These are phyloP conservation scores for Fissipunctia ypsillon DNA, from an alignment of 2,888 invertebrate species.

Conservation along the genomic window DNA sequence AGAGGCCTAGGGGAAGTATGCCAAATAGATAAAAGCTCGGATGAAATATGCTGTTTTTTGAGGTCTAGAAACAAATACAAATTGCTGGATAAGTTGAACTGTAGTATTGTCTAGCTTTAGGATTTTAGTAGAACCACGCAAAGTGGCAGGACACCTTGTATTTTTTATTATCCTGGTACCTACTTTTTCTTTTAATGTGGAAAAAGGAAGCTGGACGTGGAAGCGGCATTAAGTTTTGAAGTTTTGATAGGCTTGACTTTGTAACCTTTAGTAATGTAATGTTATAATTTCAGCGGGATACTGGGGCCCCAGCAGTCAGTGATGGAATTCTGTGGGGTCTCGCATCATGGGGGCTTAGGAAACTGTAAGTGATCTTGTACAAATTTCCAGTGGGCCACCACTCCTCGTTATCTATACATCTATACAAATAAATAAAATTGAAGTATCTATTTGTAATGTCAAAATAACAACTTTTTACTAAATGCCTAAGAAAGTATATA, in stretches of 20 bases:
- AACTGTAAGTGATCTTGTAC: constrained; percentile 78
- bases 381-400: not conserved
- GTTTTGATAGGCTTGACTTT: not conserved
- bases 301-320: constrained; percentile 87
- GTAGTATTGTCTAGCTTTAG: not conserved
- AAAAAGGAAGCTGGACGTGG: not conserved
- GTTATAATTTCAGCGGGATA: constrained; percentile 80
- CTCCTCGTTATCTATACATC: not conserved
- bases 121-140: not conserved
- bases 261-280: not conserved
- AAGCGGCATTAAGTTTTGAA: not conserved
- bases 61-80: not conserved
- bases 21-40: too few relatives aligned
- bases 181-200: not conserved
- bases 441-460: too few relatives aligned
- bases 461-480: too few relatives aligned
- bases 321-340: constrained; percentile 87
- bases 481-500: too few relatives aligned
- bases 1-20: not conserved
- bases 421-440: too few relatives aligned
- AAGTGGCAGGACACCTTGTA: constrained; percentile 74
- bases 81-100: not conserved
- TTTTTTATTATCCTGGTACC: constrained; percentile 72
- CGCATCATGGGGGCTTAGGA: constrained; percentile 87
- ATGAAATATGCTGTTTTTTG: constrained; percentile 11